Evolutionary conservation across 1,140 invertebrate genomes (phyloP), one percentile per base, ranked within the genome.

Genomic region (Idris sp.): DNA sequence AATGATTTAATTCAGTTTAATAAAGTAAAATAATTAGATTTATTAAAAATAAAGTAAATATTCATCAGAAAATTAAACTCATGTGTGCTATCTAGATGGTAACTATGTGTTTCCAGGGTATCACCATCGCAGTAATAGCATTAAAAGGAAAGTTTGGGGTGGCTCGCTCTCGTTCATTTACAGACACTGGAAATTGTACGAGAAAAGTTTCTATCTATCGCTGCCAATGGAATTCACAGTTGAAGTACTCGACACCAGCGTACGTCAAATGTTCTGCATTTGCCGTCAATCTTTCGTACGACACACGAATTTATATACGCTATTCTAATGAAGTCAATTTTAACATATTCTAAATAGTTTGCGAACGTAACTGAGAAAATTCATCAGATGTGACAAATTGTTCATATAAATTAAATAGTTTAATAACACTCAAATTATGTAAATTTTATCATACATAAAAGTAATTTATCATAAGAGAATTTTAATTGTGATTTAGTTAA

Each of bases 81-180:
- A 36, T 49, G 22, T 35, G 4, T 36, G 18, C 10, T 4, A 13
- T 30, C 7, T 35, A 48, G 13, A 35, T 43, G 35, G 9, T 19
- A 15, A 28, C 22, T 26, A 16, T 65, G 10, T 46, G 36, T 61
- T 59, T 53, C 38, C n/a, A 46, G 15, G 22, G 31, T 69, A 61
- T 61, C 40, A 25, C 26, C 18, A 43, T 43, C n/a, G 13, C 10
- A 36, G 36, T 59, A 65, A 59, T 73, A 59, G 36, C 46, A 73
- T 73, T 73, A 73, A 73, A 73, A 73, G 69, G 59, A 73, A 73
- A 64, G 53, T 65, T 65, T 43, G 28, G 19, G 69, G 53, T 33
- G 15, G 43, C 44, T 58, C 31, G 38, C 15, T 33, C 26, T 36
- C 56, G 48, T 61, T 73, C 49, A 56, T 73, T 36, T 48, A 59